Evolutionary conservation across 2,797 vertebrate species (phyloP).

Genomic region (Clarias fuscus): DNA sequence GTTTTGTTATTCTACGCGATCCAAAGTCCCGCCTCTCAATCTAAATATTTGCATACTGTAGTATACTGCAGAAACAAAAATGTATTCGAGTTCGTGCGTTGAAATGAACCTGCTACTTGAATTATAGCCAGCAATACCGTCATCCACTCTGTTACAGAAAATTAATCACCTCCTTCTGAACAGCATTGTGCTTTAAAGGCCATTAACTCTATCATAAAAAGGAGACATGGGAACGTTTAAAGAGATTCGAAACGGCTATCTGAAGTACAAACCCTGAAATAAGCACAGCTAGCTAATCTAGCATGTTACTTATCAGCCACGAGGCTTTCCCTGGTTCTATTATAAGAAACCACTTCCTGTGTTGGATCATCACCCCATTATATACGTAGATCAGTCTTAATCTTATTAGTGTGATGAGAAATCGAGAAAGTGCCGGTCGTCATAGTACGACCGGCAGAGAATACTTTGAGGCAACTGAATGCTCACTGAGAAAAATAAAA

Average conservation of each 20-base stretch:
- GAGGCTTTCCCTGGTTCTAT: neutral
- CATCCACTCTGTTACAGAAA: neutral
- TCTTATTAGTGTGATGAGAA: too few relatives aligned
- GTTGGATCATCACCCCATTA: neutral
- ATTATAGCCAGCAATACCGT: neutral
- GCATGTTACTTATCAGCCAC: neutral
- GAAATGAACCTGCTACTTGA: neutral
- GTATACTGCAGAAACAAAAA: neutral
- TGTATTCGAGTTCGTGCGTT: neutral
- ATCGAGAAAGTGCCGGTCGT: neutral
- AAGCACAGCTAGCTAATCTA: neutral
- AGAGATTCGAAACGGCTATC: too few relatives aligned
- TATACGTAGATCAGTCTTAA: neutral
- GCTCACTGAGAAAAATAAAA: neutral
- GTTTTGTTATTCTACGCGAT: too few relatives aligned
- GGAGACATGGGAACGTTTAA: neutral
- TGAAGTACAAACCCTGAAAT: neutral
- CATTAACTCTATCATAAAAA: neutral
- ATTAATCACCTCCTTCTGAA: neutral
- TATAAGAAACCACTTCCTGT: neutral
- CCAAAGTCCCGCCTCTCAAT: too few relatives aligned
- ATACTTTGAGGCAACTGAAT: neutral
- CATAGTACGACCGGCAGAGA: too few relatives aligned
- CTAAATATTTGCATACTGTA: too few relatives aligned
- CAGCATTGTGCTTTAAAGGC: neutral